A percentile compares a stretch with the other conserved stretches of the same genome.
Evolutionary conservation across 2,888 invertebrate species (phyloP).

Genomic region (Unio pictorum): DNA sequence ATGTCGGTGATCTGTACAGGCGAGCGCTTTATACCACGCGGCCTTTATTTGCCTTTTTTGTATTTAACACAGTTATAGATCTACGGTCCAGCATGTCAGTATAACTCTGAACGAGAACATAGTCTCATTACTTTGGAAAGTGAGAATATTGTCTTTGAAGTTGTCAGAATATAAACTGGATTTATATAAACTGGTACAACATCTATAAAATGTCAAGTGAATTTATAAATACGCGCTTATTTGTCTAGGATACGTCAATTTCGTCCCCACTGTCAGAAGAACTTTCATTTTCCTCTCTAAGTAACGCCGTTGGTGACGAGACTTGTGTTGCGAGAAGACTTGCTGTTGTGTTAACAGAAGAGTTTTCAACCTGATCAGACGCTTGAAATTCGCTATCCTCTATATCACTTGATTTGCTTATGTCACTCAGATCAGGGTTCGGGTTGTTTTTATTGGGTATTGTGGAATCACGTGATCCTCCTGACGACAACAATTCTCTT

Average conservation of each 20-base stretch:
- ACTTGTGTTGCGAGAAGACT: background rate
- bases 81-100: no score
- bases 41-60: no score
- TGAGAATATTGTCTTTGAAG: no score
- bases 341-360: conserved; percentile 1
- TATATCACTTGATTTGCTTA: conserved; percentile 38
- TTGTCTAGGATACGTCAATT: conserved; percentile 56
- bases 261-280: conserved; percentile 60
- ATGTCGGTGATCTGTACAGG: no score
- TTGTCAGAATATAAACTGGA: no score
- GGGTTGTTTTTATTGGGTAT: conserved; percentile 97
- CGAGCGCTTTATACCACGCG: no score
- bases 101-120: no score
- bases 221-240: background rate
- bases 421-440: conserved; percentile 92
- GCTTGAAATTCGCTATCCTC: conserved; percentile 39
- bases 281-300: conserved; percentile 31
- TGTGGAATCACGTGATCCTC: conserved; percentile 95
- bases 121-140: no score
- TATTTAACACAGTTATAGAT: no score
- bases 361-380: conserved; percentile 14
- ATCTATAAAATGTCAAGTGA: no score
- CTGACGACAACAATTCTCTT: conserved; percentile 91
- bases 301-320: background rate
- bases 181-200: no score